These are phyloP conservation scores for Melinopterus prodromus DNA, from an alignment of 2,888 invertebrate genomes.

Conservation along the genomic window DNA sequence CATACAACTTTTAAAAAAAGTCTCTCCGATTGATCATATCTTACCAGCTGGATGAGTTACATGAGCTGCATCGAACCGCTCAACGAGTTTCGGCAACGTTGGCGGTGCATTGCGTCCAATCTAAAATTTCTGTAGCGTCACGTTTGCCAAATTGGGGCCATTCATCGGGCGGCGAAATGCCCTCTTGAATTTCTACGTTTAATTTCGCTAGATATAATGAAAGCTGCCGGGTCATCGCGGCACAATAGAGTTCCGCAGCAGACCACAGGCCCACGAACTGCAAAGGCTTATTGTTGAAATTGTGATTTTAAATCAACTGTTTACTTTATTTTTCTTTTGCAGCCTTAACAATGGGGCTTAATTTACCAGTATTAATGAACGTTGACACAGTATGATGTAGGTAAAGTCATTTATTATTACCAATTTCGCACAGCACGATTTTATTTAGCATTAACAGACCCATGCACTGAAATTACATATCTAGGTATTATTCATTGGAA, in stretches of 20 bases:
- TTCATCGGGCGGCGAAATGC: conserved; percentile 7
- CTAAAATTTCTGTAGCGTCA: conserved; percentile 21
- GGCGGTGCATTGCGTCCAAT: conserved; percentile 6
- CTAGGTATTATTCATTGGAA: too few species aligned
- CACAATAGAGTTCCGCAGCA: conserved; percentile 12
- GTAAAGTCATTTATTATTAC: background rate
- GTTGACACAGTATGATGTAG: background rate
- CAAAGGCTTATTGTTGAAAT: background rate
- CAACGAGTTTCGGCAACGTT: background rate
- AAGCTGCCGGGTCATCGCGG: conserved; percentile 20
- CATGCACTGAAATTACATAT: background rate
- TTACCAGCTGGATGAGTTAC: background rate
- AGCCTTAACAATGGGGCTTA: background rate
- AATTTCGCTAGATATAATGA: conserved; percentile 21
- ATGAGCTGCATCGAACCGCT: background rate
- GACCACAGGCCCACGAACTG: background rate
- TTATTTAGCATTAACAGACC: background rate
- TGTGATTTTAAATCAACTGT: background rate
- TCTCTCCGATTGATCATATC: background rate
- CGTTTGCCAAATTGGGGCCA: conserved; percentile 23
- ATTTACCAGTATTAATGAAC: background rate
- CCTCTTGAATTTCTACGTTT: conserved; percentile 16
- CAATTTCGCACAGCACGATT: background rate
- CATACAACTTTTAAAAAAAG: background rate
- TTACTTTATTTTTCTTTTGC: background rate